Evolutionary conservation across 2,113 vertebrate species (phyloP).

Genomic region (Hiodon alosoides): DNA sequence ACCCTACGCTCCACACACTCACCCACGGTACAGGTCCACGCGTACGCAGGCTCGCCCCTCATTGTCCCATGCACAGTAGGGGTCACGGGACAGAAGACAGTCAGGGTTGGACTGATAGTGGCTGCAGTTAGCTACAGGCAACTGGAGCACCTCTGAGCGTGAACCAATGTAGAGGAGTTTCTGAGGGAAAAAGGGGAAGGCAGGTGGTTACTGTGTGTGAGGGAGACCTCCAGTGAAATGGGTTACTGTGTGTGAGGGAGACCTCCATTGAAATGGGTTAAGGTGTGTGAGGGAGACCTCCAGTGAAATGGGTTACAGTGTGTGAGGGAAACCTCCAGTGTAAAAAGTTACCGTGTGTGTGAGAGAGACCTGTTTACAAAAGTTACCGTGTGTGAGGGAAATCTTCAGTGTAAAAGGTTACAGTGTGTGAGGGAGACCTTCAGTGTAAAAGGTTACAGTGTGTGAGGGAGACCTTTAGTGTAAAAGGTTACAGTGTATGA

Average conservation of each 20-base stretch:
- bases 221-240: constrained; percentile 14
- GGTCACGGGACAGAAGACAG: constrained; percentile 86
- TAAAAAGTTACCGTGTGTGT: no score
- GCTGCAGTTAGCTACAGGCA: constrained; percentile 82
- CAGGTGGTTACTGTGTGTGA: constrained; percentile 11
- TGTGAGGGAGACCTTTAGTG: no score
- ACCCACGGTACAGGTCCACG: constrained; percentile 71
- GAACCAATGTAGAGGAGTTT: constrained; percentile 89
- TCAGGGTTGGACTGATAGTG: constrained; percentile 86
- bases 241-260: neutral
- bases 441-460: no score
- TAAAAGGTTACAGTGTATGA: no score
- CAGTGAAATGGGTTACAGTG: neutral
- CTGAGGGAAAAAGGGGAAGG: constrained; percentile 45
- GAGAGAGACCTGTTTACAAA: no score
- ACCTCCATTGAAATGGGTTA: neutral
- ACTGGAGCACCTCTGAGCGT: constrained; percentile 77
- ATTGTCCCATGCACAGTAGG: constrained; percentile 87
- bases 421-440: no score
- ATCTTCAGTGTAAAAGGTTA: no score
- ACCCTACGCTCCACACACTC: constrained; percentile 24
- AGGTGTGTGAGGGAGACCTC: neutral
- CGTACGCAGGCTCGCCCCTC: constrained; percentile 78
- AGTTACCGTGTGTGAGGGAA: no score
- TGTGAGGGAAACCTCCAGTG: neutral